Evolutionary conservation across 2,888 invertebrate species (phyloP).

Genomic region (Tetheella fluctuosa): DNA sequence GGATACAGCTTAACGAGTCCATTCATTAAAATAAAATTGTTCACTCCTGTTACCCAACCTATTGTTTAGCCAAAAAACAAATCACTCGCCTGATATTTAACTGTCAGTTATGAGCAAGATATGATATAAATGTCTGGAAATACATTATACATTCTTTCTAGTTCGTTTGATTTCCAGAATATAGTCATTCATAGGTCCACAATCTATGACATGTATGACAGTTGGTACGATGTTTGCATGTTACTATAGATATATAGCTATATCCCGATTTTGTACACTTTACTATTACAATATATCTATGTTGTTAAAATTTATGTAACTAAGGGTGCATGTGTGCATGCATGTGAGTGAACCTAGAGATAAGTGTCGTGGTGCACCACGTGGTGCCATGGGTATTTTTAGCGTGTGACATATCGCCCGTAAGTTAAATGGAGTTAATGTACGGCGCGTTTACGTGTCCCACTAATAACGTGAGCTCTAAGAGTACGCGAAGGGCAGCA

Average conservation of each 20-base stretch:
- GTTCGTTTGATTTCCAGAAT: neutral
- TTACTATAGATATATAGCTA: too few species aligned
- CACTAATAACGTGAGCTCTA: slow-evolving; percentile 30
- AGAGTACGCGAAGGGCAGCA: slow-evolving; percentile 29
- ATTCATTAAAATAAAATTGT: too few species aligned
- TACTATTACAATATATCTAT: neutral
- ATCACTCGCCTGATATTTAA: too few species aligned
- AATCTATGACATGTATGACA: too few species aligned
- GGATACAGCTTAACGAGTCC: neutral
- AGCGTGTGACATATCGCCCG: slow-evolving; percentile 44
- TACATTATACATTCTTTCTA: neutral
- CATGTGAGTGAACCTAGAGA: slow-evolving; percentile 15
- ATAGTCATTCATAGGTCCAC: too few species aligned
- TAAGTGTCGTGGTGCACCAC: slow-evolving; percentile 28
- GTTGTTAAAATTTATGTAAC: neutral
- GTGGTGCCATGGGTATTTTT: slow-evolving; percentile 45
- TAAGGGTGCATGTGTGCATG: neutral
- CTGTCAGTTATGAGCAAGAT: too few species aligned
- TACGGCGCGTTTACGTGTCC: slow-evolving; percentile 28
- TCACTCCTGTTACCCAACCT: too few species aligned
- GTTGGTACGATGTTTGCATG: too few species aligned
- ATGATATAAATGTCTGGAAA: neutral
- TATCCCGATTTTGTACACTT: too few species aligned
- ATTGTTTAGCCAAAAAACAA: too few species aligned
- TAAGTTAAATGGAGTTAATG: slow-evolving; percentile 53